Conservation (phyloP, 2,888 invertebrate species). For the Dromius quadrimaculatus region DNA sequence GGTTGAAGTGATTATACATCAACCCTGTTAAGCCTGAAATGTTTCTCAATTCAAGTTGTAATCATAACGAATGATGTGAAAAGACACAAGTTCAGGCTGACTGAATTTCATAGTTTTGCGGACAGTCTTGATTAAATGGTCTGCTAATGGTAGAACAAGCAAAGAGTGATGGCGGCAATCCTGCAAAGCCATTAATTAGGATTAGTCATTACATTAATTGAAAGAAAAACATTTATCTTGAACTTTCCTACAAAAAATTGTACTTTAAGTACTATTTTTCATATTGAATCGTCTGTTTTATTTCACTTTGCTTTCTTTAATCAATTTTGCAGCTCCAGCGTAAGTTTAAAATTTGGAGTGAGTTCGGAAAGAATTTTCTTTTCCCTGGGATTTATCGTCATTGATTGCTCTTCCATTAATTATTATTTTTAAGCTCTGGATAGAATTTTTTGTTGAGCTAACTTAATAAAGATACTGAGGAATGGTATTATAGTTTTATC, state of each 20-base stretch:
- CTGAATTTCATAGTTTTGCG: constrained; percentile 32
- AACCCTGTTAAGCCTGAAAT: too few relatives aligned
- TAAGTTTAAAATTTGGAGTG: constrained; percentile 6
- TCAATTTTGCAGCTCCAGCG: constrained; percentile 18
- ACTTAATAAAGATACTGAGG: too few relatives aligned
- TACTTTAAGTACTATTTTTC: constrained; percentile 27
- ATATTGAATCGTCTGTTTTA: constrained; percentile 28
- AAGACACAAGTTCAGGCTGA: constrained; percentile 26
- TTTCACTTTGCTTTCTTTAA: constrained; percentile 24
- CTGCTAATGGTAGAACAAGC: constrained; percentile 44
- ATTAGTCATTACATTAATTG: constrained; percentile 45
- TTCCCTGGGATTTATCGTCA: constrained; percentile 20
- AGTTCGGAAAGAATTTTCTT: constrained; percentile 14
- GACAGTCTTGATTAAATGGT: constrained; percentile 43
- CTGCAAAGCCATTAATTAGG: constrained; percentile 40
- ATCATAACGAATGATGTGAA: constrained; percentile 6
- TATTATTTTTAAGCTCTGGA: constrained; percentile 19
- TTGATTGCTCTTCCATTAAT: constrained; percentile 25
- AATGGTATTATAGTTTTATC: too few relatives aligned
- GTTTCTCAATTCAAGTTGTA: not conserved
- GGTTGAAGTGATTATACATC: too few relatives aligned
- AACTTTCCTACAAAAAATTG: constrained; percentile 38
- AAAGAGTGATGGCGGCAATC: constrained; percentile 36
- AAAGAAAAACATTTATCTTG: constrained; percentile 42
- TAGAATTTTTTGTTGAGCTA: too few relatives aligned